These are phyloP conservation scores for Marasmarcha lunaedactyla DNA, from an alignment of 2,888 invertebrate genomes.

Conservation along the genomic window DNA sequence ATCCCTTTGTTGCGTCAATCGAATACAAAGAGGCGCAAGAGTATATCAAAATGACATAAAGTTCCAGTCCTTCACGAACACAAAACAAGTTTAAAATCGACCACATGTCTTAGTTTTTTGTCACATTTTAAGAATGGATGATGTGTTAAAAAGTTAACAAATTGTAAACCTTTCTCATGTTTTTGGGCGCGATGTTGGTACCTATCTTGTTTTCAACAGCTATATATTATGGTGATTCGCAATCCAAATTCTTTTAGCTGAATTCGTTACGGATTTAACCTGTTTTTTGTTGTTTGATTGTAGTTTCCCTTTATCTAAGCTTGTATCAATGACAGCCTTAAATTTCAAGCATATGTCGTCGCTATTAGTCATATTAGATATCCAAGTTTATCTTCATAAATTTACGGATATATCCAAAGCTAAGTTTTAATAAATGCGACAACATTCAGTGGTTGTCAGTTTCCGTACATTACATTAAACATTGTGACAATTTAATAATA, in stretches of 20 bases:
- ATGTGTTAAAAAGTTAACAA: constrained; percentile 67
- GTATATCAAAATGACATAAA: constrained; percentile 70
- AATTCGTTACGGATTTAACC: constrained; percentile 31
- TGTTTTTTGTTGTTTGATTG: constrained; percentile 20
- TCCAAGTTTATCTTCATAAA: too few relatives aligned
- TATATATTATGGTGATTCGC: constrained; percentile 42
- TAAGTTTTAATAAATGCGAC: constrained; percentile 15
- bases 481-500: constrained; percentile 54
- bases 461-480: constrained; percentile 26
- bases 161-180: constrained; percentile 22
- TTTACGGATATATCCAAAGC: too few relatives aligned
- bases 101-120: constrained; percentile 43
- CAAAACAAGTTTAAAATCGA: constrained; percentile 57
- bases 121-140: constrained; percentile 46
- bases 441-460: constrained; percentile 15
- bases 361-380: neutral
- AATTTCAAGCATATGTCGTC: constrained; percentile 7
- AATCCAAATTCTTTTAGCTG: constrained; percentile 33
- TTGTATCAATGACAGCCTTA: constrained; percentile 9
- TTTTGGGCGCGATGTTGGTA: too few relatives aligned
- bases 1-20: constrained; percentile 37
- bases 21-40: constrained; percentile 54
- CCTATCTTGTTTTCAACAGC: constrained; percentile 28
- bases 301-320: constrained; percentile 4
- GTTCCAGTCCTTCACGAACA: constrained; percentile 45